These are phyloP conservation scores for Pelvicachromis taeniatus DNA, from an alignment of 2,113 vertebrate genomes.

Conservation along the genomic window DNA sequence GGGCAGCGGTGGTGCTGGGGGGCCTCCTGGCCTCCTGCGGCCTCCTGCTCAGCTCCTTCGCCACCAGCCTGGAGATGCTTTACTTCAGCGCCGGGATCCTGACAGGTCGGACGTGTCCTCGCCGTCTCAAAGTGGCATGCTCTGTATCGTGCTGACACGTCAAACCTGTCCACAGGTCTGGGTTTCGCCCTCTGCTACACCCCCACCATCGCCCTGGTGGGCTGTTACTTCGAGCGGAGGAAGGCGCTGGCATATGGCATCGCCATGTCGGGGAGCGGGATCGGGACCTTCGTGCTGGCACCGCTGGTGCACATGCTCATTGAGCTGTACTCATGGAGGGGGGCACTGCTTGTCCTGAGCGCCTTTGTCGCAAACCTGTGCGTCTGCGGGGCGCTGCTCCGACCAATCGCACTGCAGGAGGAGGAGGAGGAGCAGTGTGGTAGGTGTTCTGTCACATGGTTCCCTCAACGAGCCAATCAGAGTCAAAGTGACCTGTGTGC, in stretches of 20 bases:
- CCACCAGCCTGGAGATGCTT: slow-evolving; percentile 85
- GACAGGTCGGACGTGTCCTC: slow-evolving; percentile 74
- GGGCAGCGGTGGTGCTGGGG: slow-evolving; percentile 86
- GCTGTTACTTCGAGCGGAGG: slow-evolving; percentile 85
- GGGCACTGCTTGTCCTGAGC: slow-evolving; percentile 88
- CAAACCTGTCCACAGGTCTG: slow-evolving; percentile 69
- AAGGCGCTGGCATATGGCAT: slow-evolving; percentile 89
- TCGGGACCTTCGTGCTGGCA: slow-evolving; percentile 90
- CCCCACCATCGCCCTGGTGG: slow-evolving; percentile 91
- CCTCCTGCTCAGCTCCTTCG: slow-evolving; percentile 86
- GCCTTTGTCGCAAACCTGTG: slow-evolving; percentile 92
- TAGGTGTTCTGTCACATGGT: background rate
- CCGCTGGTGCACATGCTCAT: slow-evolving; percentile 91
- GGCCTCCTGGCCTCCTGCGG: slow-evolving; percentile 86
- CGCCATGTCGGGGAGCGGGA: slow-evolving; percentile 93
- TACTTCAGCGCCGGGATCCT: slow-evolving; percentile 86
- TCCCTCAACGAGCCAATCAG: background rate
- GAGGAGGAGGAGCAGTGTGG: background rate
- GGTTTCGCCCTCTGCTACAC: slow-evolving; percentile 94
- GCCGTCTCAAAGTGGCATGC: background rate
- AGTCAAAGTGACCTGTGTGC: background rate
- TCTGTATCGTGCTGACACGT: background rate
- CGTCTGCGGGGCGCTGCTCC: slow-evolving; percentile 89
- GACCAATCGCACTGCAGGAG: slow-evolving; percentile 75
- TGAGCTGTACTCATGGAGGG: slow-evolving; percentile 88